These are phyloP conservation scores for Diuraphis noxia DNA, from an alignment of 1,140 invertebrate genomes.

Conservation along the genomic window DNA sequence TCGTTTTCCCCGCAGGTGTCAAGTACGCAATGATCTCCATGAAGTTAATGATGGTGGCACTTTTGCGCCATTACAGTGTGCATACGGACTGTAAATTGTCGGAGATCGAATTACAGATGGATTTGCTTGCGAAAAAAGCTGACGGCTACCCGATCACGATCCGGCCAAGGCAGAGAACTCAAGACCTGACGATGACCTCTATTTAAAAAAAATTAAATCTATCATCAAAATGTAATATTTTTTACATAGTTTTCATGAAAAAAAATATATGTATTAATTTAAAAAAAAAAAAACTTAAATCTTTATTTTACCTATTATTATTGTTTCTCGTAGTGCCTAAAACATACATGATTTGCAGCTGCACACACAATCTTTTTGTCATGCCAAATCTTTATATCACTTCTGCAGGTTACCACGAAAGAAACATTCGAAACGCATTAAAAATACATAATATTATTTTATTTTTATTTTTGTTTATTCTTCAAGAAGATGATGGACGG, in stretches of 20 bases:
- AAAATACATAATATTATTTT: no score
- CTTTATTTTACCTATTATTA: not conserved
- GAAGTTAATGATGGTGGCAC: slow-evolving; percentile 56
- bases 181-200: not conserved
- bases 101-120: slow-evolving; percentile 56
- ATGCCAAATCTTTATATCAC: no score
- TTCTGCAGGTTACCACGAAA: no score
- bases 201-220: not conserved
- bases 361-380: no score
- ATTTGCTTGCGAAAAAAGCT: slow-evolving; percentile 54
- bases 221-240: not conserved
- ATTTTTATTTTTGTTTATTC: no score
- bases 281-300: not conserved
- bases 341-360: no score
- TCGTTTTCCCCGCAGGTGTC: slow-evolving; percentile 53
- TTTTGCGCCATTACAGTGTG: slow-evolving; percentile 56
- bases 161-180: not conserved
- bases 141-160: slow-evolving; percentile 55
- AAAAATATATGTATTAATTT: not conserved
- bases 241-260: not conserved
- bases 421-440: no score
- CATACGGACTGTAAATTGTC: slow-evolving; percentile 55
- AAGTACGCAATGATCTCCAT: slow-evolving; percentile 57
- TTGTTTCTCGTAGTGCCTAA: not conserved
- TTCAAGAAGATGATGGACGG: no score